Base-by-base conservation (phyloP, 2,888 invertebrate genomes). In the Eurois occulta region DNA sequence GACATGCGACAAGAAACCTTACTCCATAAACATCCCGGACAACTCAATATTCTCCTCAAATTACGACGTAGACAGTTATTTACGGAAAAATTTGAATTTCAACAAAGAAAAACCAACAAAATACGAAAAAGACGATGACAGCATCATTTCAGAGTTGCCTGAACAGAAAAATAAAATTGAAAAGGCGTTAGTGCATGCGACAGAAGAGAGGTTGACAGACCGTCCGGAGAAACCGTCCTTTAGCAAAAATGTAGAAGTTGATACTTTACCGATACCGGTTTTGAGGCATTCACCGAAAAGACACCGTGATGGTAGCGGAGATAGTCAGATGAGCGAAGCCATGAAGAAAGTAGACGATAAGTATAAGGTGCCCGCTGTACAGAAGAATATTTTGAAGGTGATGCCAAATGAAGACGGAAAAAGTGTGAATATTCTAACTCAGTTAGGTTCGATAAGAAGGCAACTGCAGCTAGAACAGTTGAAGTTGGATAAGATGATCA, bases 391-490 rank as follows among this genome's bases (percentile, higher is more conserved):
- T 80, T 85, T 97, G 70, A 97, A 97, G 87, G 95, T 95, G 24
- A 80, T 95, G 58, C 94, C 96, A 0, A 95, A 93, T 18, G 94
- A 94, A 6, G 96, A 97, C 67, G 97, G 97, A 24, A 96, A 95
- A 82, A 96, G 94, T 87, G 95, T 97, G 74, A 96, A 92, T 86
- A 97, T 98, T 78, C 89, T 98, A 81, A 98, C 98, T 0, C 98
- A 98, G 90, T 92, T 98, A 58, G 98, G 98, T 1, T 97, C 98
- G 24, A 98, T 98, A 77, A 92, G 98, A 62, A 95, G 97, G 87
- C 98, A 98, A 87, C 89, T 98, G 87, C 98, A 98, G 86, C 94
- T 97, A 65, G 98, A 98, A 78, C 97, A 97, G 90, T 90, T 98
- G 78, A 97, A 97, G 86, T 93, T 97, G 84, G 97, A 97, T 92